Evolutionary conservation across 1,140 invertebrate species (phyloP), one percentile per base, ranked within the genome.

Genomic region (Melipona quadrifasciata): DNA sequence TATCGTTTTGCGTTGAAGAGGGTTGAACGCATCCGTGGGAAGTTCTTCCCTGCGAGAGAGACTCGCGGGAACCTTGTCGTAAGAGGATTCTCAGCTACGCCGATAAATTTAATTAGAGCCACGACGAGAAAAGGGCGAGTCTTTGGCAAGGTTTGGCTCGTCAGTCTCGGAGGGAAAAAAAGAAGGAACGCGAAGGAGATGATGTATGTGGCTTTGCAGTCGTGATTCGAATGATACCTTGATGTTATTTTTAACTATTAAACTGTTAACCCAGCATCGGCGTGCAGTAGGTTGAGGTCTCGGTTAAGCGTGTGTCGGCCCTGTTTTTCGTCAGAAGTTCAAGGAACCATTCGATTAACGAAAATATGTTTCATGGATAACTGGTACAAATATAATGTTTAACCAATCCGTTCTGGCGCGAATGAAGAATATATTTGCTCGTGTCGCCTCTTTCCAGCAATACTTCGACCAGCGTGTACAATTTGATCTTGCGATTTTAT

Each of bases 211-310:
- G 75, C 39, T 24, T 51, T 12, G 17, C 19, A 47, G 21, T 73
- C 53, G 53, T 34, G 57, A 47, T 86, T 88, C 74, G 70, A n/a
- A 61, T 24, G 74, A 77, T 83, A 88, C 74, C 79, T 82, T 83
- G 61, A 53, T 58, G 77, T 83, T 89, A 89, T 89, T 89, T 89
- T 89, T 86, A 89, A 89, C 84, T 83, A 75, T 88, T 88, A 89
- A n/a, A n/a, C n/a, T 83, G 76, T n/a, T n/a, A n/a, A n/a, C 83
- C 75, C 67, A 39, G 64, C 74, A 31, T 47, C 24, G 58, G 78
- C 73, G 74, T 81, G 74, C 68, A 75, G 68, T 79, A 65, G 61
- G 61, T 86, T 82, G 80, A 74, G 67, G 71, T 88, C 82, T 75
- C 57, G 78, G 82, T 80, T 87, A 78, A 88, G 68, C 58, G 86